phyloP scores from a whole-genome alignment of 2,797 vertebrate species.

The Helarctos malayanus region DNA sequence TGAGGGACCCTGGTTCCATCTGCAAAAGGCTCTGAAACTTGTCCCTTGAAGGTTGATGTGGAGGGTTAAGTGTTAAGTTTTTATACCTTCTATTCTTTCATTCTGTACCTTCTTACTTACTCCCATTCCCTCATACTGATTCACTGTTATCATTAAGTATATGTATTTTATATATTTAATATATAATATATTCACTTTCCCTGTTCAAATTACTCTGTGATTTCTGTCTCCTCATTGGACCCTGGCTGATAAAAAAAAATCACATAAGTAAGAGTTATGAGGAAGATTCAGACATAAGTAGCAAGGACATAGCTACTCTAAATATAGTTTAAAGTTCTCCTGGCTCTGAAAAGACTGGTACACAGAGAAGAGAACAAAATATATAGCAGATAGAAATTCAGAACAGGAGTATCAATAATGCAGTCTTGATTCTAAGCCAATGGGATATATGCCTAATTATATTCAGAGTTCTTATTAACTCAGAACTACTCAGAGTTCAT shows the following conservation, averaged over 20 bases:
- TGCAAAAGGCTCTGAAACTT: background rate
- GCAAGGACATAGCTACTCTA: background rate
- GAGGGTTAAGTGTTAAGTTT: accelerated
- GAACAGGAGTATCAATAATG: background rate
- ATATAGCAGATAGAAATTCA: background rate
- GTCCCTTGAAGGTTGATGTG: background rate
- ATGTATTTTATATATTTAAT: background rate
- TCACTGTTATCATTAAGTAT: background rate
- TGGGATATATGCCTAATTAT: background rate
- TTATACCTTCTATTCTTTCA: background rate
- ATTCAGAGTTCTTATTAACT: background rate
- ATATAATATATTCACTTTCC: background rate
- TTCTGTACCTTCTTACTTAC: background rate
- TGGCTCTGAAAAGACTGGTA: background rate
- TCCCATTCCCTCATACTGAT: background rate
- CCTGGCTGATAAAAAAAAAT: background rate
- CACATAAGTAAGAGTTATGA: background rate
- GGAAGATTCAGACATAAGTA: background rate
- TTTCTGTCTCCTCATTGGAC: background rate
- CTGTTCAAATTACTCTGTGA: background rate
- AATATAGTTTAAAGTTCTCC: background rate
- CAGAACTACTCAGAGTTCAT: background rate
- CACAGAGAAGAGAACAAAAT: background rate
- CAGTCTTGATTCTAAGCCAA: background rate
- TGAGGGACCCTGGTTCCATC: background rate